A percentile compares a stretch with the other conserved stretches of the same genome.
Evolutionary conservation across 2,888 invertebrate genomes (phyloP).

Genomic region (Neoitamus cyanurus): DNA sequence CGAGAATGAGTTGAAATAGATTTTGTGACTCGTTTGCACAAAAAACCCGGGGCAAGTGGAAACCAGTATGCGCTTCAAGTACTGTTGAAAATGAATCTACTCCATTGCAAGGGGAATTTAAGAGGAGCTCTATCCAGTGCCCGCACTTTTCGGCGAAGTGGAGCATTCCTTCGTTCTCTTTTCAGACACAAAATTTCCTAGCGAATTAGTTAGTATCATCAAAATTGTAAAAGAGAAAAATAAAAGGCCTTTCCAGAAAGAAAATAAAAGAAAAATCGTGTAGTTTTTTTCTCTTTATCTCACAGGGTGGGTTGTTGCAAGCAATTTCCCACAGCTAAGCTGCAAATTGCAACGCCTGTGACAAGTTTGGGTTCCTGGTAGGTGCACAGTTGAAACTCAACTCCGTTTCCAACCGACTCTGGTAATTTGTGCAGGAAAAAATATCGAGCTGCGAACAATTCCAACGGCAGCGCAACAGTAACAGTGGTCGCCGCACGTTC

Average conservation of each 20-base stretch:
- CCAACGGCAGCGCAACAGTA: not conserved
- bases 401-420: not conserved
- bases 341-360: not conserved
- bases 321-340: not conserved
- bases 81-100: not conserved
- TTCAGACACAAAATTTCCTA: not conserved
- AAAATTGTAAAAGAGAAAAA: not conserved
- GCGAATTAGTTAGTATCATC: not conserved
- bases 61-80: not conserved
- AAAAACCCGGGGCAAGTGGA: not conserved
- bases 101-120: not conserved
- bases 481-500: not conserved
- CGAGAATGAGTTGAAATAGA: slow-evolving; percentile 13
- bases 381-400: not conserved
- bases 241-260: not conserved
- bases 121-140: not conserved
- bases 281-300: not conserved
- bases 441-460: not conserved
- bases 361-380: not conserved
- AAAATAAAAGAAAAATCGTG: not conserved
- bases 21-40: not conserved
- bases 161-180: not conserved
- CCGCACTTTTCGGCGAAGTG: not conserved
- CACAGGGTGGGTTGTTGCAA: not conserved
- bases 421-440: not conserved